These are phyloP conservation scores for Diplazon laetatorius DNA, from an alignment of 2,888 invertebrate species.

Conservation along the genomic window DNA sequence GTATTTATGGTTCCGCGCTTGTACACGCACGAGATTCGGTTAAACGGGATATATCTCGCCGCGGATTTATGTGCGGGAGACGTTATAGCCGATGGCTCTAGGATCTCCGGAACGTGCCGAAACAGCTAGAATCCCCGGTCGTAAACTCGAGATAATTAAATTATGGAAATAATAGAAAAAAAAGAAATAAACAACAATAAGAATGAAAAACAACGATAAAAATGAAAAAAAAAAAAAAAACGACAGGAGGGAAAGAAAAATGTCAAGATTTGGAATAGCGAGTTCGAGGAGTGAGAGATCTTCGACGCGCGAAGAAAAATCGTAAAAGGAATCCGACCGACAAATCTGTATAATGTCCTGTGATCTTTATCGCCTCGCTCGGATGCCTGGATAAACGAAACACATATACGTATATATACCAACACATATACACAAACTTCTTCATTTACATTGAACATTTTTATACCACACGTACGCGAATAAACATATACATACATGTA, in stretches of 20 bases:
- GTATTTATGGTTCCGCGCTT: slow-evolving; percentile 19
- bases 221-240: slow-evolving; percentile 47
- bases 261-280: slow-evolving; percentile 9
- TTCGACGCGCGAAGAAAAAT: slow-evolving; percentile 77
- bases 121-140: slow-evolving; percentile 72
- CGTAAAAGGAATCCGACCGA: slow-evolving; percentile 81
- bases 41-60: slow-evolving; percentile 74
- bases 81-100: slow-evolving; percentile 74
- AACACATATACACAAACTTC: slow-evolving; percentile 11
- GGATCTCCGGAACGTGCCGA: slow-evolving; percentile 66
- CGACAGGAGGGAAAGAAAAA: slow-evolving; percentile 10
- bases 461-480: neutral
- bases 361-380: slow-evolving; percentile 79
- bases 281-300: slow-evolving; percentile 37
- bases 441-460: slow-evolving; percentile 23
- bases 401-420: slow-evolving; percentile 22
- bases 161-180: slow-evolving; percentile 77
- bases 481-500: slow-evolving; percentile 20
- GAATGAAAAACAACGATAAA: slow-evolving; percentile 67
- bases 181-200: slow-evolving; percentile 40
- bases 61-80: slow-evolving; percentile 76
- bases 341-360: slow-evolving; percentile 82
- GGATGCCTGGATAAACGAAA: slow-evolving; percentile 59
- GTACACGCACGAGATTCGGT: slow-evolving; percentile 59
- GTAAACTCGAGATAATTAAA: slow-evolving; percentile 81